Base-by-base conservation (phyloP, 2,113 vertebrate genomes). In the Sebastes fasciatus region DNA sequence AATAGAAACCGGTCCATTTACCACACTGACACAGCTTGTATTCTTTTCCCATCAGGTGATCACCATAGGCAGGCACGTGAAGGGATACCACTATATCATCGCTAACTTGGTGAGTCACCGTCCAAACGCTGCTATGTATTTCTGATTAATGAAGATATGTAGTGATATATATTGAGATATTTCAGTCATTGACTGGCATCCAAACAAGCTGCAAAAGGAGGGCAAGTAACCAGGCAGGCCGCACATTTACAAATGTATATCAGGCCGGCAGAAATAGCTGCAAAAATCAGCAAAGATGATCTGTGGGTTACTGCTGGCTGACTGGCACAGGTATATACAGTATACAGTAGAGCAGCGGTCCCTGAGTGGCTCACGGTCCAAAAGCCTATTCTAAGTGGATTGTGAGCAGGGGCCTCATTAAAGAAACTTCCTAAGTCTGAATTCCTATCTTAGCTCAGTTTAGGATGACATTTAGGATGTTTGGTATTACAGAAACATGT, bases 1-100 rank as follows among this genome's bases (percentile, higher is more conserved):
- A 34, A 34, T 34, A 34, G 34, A 34, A 34, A 34, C 34, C 34
- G 34, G 34, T 34, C 34, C 34, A 34, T 34, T 34, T 34, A 34
- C 34, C 34, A 34, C 34, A 34, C 34, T 34, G 21, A 64, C 19
- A 26, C 17, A 23, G 34, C 12, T 43, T 74, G 2, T 80, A 45
- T 14, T 77, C 17, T 80, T 64, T 82, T 48, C 75, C 66, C 34
- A 58, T n/a, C 80, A 99, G 98, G 97, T 99, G 88, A 99, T 99
- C 93, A 99, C 98, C 21, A 99, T 98, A 84, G 98, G 98, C 85
- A 96, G 97, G 65, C 98, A 99, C 76, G 97, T 99, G 69, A 99
- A 99, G 92, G 98, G 98, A 79, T 98, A 99, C 81, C 98, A 99
- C 91, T 99, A 99, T 86, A 99, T 99, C 90, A 98, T 99, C 81